Evolutionary conservation across 2,888 invertebrate genomes (phyloP), one percentile per base, ranked within the genome.

Genomic region (Trichopoda pennipes): DNA sequence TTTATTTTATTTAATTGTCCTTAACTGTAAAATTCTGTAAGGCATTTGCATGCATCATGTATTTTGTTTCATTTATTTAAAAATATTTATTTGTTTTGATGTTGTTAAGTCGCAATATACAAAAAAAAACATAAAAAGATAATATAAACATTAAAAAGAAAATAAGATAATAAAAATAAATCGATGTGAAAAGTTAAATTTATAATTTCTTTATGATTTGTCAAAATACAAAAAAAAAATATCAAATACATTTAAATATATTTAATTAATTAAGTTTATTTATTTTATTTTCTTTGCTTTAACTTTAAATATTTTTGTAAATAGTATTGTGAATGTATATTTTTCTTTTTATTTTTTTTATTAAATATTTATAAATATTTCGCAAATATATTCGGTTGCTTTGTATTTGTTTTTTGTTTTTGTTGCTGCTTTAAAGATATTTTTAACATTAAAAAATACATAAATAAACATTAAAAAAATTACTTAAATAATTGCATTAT

Each of bases 291-390:
- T 61, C 28, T 55, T 69, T 63, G 35, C 47, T 49, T 55, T 72
- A 61, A 32, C 51, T 69, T 72, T 80, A 35, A 58, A 61, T 77
- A 64, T 72, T 77, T 14, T 66, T 55, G 66, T 83, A 78, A 69
- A 60, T 80, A 80, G 66, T 75, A 78, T 76, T 80, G 78, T 79
- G 79, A 79, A 83, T 81, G 69, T 76, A 83, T 79, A 68, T 85
- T 51, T 28, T 81, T 49, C n/a, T 68, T 53, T 42, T 81, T 60
- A 47, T 47, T 38, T 38, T 63, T 80, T 78, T 75, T 61, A 63
- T 55, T 49, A 19, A 64, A 58, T 58, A 74, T 81, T 78, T 84
- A 83, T 70, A 73, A 72, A 83, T 85, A 66, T 69, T 74, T 76
- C 44, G n/a, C 60, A 77, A 61, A 81, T 60, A 76, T 81, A 81